Conservation (phyloP, 2,113 vertebrate genomes). For the Chascanopsetta lugubris region DNA sequence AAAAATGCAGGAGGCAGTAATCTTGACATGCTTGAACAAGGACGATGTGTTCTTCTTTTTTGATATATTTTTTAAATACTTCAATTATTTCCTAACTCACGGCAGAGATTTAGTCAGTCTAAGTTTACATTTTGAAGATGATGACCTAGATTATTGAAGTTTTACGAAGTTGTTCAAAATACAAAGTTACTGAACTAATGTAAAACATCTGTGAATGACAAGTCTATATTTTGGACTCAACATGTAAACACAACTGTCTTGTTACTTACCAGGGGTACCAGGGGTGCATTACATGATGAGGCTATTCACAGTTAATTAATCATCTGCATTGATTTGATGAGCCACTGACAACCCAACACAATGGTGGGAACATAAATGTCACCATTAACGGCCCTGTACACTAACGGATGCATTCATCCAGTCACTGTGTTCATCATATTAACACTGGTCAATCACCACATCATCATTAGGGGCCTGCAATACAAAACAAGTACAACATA, state of each 20-base stretch:
- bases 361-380: slow-evolving; percentile 7
- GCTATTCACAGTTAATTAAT: slow-evolving; percentile 33
- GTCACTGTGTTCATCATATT: slow-evolving; percentile 8
- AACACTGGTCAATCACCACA: background rate
- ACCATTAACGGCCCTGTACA: slow-evolving; percentile 9
- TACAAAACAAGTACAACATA: background rate
- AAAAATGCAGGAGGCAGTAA: slow-evolving; percentile 24
- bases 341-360: slow-evolving; percentile 5
- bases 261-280: slow-evolving; percentile 10
- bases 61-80: background rate
- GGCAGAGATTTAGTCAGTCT: slow-evolving; percentile 4
- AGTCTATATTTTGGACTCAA: background rate
- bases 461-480: no score
- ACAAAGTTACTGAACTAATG: background rate
- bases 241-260: background rate
- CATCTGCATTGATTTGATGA: slow-evolving; percentile 29
- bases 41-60: background rate
- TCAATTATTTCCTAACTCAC: slow-evolving; percentile 6
- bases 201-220: background rate
- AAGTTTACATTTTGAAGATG: background rate
- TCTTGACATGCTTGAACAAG: slow-evolving; percentile 25
- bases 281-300: background rate
- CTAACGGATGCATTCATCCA: slow-evolving; percentile 21
- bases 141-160: background rate
- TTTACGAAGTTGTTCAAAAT: slow-evolving; percentile 4